Conservation (phyloP, 2,797 vertebrate species). For the Peromyscus eremicus region DNA sequence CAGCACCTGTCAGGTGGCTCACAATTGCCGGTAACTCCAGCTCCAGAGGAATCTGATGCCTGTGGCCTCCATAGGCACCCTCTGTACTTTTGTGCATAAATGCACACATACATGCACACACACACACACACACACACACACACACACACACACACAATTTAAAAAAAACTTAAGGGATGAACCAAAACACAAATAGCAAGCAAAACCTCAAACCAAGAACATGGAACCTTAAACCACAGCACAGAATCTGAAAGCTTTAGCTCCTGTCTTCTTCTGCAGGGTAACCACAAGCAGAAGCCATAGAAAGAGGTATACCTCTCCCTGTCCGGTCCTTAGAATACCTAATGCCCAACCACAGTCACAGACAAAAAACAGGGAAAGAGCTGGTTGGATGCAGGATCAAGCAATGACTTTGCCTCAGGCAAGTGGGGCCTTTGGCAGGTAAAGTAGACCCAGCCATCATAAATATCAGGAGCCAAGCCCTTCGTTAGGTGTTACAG, state of each 20-base stretch:
- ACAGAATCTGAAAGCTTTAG: neutral
- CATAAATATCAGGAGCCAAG: neutral
- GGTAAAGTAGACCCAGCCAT: neutral
- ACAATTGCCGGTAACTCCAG: neutral
- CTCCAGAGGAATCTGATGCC: neutral
- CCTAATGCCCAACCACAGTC: neutral
- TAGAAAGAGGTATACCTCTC: neutral
- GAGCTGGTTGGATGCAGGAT: neutral
- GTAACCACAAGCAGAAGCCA: neutral
- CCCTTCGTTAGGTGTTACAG: neutral
- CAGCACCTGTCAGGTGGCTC: neutral
- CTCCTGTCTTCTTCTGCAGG: neutral
- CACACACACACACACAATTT: no score
- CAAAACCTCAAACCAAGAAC: conserved; percentile 8
- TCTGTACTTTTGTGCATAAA: neutral
- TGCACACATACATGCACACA: accelerated
- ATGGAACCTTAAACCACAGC: neutral
- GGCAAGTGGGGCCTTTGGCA: neutral
- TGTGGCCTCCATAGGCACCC: neutral
- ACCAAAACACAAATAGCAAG: neutral
- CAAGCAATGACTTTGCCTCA: neutral
- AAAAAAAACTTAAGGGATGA: neutral
- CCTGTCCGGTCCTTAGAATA: neutral
- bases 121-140: neutral
- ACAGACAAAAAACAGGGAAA: neutral